phyloP scores from a whole-genome alignment of 2,888 invertebrate species.

The Eupithecia pulchellata region DNA sequence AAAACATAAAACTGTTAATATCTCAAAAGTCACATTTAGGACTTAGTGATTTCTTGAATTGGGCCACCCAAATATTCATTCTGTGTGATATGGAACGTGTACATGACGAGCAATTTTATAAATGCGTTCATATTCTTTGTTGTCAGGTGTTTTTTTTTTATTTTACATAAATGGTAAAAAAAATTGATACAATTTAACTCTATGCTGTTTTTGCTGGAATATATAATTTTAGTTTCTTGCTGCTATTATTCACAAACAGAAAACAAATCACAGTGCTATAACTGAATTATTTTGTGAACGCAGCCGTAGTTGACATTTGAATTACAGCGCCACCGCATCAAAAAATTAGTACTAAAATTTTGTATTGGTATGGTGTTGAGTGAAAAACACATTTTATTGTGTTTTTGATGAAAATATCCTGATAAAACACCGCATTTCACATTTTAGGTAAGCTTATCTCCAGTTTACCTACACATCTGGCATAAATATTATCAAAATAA shows the following conservation, averaged over 20 bases:
- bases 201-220: neutral
- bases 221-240: neutral
- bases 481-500: constrained; percentile 43
- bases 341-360: constrained; percentile 78
- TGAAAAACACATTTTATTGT: constrained; percentile 82
- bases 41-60: too few relatives aligned
- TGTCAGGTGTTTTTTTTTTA: neutral
- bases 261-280: neutral
- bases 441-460: constrained; percentile 75
- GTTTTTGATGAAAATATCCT: constrained; percentile 81
- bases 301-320: constrained; percentile 20
- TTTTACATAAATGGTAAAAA: too few relatives aligned
- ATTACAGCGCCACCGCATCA: constrained; percentile 62
- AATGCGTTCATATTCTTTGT: constrained; percentile 52
- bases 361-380: constrained; percentile 85
- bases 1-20: too few relatives aligned
- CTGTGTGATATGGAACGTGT: constrained; percentile 22
- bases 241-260: neutral
- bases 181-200: too few relatives aligned
- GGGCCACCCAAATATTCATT: neutral
- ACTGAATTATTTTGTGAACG: constrained; percentile 25
- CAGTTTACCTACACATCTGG: constrained; percentile 41
- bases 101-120: constrained; percentile 63
- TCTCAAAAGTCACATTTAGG: too few relatives aligned
- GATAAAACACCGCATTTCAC: constrained; percentile 76